Evolutionary conservation across 2,888 invertebrate genomes (phyloP), one percentile per base, ranked within the genome.

Genomic region (Lithophane socia): DNA sequence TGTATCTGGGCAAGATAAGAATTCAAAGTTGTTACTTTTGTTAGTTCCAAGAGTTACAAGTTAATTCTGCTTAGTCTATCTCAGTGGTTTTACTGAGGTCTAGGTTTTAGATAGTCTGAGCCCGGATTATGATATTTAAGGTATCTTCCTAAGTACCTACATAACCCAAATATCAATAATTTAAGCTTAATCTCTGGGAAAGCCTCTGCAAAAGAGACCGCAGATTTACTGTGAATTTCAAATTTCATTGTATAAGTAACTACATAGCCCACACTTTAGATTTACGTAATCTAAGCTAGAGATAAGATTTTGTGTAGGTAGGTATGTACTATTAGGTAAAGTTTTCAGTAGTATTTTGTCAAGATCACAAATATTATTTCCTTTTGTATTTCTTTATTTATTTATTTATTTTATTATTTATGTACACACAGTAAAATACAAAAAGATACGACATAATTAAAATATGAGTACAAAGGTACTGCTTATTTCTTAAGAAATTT

Each of bases 1-100:
- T 72, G 37, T 54, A 75, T 85, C 82, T 83, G 56, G 21, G 44
- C 16, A 37, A 70, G 85, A 75, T 85, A 72, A 49, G 47, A 63
- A 66, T 60, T 69, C 2, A 1, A 37, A 37, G n/a, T 75, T 68
- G 21, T 37, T 37, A 37, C 37, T 37, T 37, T 37, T 37, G 37
- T 37, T 37, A 37, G 37, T 37, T 37, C 37, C 37, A 37, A 37
- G 3, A 63, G 4, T 52, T 72, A 37, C 52, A 61, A 66, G 13
- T 71, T 72, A 49, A 44, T 61, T 74, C 56, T 69, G 61, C 69
- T n/a, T 69, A 63, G 42, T 67, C 10, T 65, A 24, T 65, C 63
- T 81, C 5, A 52, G 13, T 10, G 21, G n/a, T 37, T 73, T 80
- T 49, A 24, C 63, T 29, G 67, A 68, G 10, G 9, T 29, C 69